These are phyloP conservation scores for Iphiclides podalirius DNA, from an alignment of 2,888 invertebrate genomes.

Conservation along the genomic window DNA sequence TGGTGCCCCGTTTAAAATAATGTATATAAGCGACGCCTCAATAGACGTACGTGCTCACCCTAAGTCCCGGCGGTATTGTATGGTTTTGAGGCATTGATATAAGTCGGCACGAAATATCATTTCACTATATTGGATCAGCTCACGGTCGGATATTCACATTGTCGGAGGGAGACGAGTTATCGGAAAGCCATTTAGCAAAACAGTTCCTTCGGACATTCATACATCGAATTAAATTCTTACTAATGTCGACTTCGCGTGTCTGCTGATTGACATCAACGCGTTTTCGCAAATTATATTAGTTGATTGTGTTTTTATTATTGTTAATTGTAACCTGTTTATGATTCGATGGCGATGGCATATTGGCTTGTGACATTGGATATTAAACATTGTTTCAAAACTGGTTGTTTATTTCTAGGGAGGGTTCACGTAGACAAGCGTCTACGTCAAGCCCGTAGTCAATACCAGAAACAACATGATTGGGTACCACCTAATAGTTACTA, in stretches of 20 bases:
- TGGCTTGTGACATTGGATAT: too few species aligned
- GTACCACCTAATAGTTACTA: too few species aligned
- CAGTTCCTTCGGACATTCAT: slow-evolving; percentile 14
- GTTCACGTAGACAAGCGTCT: too few species aligned
- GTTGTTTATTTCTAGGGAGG: too few species aligned
- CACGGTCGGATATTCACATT: slow-evolving; percentile 5
- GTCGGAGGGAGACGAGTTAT: slow-evolving; percentile 18
- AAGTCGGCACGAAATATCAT: slow-evolving; percentile 28
- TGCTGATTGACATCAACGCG: slow-evolving; percentile 17
- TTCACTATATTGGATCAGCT: slow-evolving; percentile 16
- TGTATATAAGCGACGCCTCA: not conserved
- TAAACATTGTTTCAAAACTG: too few species aligned
- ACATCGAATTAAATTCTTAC: slow-evolving; percentile 16
- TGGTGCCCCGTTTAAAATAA: not conserved
- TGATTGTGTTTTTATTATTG: slow-evolving; percentile 13
- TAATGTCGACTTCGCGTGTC: slow-evolving; percentile 20
- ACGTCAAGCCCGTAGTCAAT: too few species aligned
- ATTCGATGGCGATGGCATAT: not conserved
- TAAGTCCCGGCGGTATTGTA: slow-evolving; percentile 33
- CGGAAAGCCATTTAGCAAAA: slow-evolving; percentile 21
- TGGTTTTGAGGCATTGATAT: slow-evolving; percentile 71
- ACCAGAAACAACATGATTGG: too few species aligned
- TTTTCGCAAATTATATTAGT: slow-evolving; percentile 10
- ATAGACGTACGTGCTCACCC: not conserved
- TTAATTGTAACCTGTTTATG: slow-evolving; percentile 17